Evolutionary conservation across 2,797 vertebrate genomes (phyloP).

Genomic region (Balearica regulorum): DNA sequence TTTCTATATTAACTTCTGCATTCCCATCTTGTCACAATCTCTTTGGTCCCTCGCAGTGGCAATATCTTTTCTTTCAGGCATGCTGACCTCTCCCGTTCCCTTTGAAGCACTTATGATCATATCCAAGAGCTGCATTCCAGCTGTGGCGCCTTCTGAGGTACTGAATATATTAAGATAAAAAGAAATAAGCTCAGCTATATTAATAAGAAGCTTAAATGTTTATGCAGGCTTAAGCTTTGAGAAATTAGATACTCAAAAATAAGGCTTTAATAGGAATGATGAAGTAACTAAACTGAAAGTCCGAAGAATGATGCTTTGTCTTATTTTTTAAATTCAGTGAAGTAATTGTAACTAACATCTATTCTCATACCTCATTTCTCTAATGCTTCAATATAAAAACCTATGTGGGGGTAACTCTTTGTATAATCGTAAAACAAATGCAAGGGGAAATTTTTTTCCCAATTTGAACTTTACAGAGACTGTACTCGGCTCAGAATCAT

Average conservation of each 20-base stretch:
- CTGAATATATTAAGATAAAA: slow-evolving; percentile 68
- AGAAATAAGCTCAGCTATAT: slow-evolving; percentile 49
- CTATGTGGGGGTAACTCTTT: not conserved
- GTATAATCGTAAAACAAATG: not conserved
- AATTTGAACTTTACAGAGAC: not conserved
- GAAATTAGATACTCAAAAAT: slow-evolving; percentile 39
- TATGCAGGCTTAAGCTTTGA: slow-evolving; percentile 45
- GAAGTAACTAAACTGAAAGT: not conserved
- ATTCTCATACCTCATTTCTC: not conserved
- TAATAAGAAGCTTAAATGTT: slow-evolving; percentile 62
- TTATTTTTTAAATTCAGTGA: not conserved
- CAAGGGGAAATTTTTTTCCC: not conserved
- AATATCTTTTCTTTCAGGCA: slow-evolving; percentile 61
- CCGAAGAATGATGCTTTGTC: not conserved
- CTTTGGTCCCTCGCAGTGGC: slow-evolving; percentile 51
- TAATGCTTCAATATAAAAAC: not conserved
- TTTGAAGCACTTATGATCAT: slow-evolving; percentile 56
- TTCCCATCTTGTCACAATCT: slow-evolving; percentile 44
- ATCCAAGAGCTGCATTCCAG: slow-evolving; percentile 65
- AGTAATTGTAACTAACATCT: not conserved
- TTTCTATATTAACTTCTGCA: not conserved
- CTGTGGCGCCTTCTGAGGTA: slow-evolving; percentile 61
- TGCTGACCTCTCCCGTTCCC: slow-evolving; percentile 35
- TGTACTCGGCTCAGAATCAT: not conserved
- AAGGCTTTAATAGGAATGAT: not conserved